phyloP scores from a whole-genome alignment of 2,797 vertebrate genomes.

The Avahi laniger region DNA sequence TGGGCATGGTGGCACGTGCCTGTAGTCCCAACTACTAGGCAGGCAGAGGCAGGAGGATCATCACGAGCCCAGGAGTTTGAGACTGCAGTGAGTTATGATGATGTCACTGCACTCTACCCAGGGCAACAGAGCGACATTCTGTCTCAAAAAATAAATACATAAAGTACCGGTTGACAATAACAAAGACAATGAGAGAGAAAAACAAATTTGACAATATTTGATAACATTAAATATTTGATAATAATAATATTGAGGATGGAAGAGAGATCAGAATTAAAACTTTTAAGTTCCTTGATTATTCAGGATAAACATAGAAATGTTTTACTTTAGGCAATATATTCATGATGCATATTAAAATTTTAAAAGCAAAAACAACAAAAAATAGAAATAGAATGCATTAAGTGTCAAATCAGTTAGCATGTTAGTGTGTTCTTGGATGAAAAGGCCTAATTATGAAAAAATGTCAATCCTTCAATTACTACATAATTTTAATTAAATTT shows the following conservation, averaged over 20 bases:
- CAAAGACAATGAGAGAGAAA: not conserved
- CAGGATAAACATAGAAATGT: not conserved
- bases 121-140: too few species aligned
- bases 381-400: not conserved
- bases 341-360: not conserved
- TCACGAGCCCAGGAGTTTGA: too few species aligned
- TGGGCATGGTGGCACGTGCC: too few species aligned
- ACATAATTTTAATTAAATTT: constrained; percentile 23
- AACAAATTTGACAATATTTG: not conserved
- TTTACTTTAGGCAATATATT: not conserved
- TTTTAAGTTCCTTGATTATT: not conserved
- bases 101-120: too few species aligned
- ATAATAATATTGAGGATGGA: not conserved
- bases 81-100: too few species aligned
- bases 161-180: not conserved
- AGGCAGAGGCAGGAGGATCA: too few species aligned
- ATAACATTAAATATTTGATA: not conserved
- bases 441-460: not conserved
- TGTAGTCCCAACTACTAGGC: too few species aligned
- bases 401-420: not conserved
- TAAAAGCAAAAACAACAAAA: not conserved
- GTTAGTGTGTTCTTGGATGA: not conserved
- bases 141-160: too few species aligned
- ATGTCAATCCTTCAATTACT: not conserved
- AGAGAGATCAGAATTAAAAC: not conserved